Evolutionary conservation across 2,797 vertebrate genomes (phyloP).

Genomic region (Molossus molossus): DNA sequence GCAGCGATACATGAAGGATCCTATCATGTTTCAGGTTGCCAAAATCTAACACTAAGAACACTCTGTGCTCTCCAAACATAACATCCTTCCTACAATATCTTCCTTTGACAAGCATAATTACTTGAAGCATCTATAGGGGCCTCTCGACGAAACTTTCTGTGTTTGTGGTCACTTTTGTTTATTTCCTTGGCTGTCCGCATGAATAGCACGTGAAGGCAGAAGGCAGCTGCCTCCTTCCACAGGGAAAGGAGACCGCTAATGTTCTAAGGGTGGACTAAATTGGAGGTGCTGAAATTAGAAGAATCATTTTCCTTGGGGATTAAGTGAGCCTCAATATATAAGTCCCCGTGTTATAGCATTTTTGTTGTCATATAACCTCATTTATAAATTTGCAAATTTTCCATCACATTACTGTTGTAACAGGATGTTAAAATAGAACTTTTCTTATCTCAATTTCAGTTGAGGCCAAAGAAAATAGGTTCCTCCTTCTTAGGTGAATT

Average conservation of each 20-base stretch:
- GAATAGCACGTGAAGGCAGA: constrained; percentile 33
- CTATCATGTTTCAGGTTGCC: constrained; percentile 18
- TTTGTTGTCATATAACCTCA: not conserved
- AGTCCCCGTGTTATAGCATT: not conserved
- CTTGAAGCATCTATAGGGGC: constrained; percentile 38
- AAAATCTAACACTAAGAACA: constrained; percentile 42
- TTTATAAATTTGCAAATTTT: not conserved
- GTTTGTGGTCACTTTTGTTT: constrained; percentile 68
- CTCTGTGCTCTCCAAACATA: not conserved
- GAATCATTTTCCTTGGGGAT: not conserved
- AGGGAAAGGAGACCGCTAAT: constrained; percentile 1
- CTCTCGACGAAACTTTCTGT: constrained; percentile 74
- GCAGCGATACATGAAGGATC: constrained; percentile 14
- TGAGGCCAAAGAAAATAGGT: not conserved
- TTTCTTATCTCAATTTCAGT: not conserved
- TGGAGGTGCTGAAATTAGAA: not conserved
- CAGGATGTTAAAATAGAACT: not conserved
- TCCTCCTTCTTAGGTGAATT: not conserved
- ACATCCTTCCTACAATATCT: constrained; percentile 12
- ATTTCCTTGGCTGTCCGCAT: constrained; percentile 72
- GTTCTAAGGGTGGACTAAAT: constrained; percentile 34
- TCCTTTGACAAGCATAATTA: constrained; percentile 61
- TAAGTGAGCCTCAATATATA: not conserved
- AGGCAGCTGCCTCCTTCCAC: constrained; percentile 18
- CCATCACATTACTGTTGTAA: constrained; percentile 3